Percentiles rank a stretch among this genome's conserved stretches.
phyloP scores from a whole-genome alignment of 2,113 vertebrate species.

The Grus americana region DNA sequence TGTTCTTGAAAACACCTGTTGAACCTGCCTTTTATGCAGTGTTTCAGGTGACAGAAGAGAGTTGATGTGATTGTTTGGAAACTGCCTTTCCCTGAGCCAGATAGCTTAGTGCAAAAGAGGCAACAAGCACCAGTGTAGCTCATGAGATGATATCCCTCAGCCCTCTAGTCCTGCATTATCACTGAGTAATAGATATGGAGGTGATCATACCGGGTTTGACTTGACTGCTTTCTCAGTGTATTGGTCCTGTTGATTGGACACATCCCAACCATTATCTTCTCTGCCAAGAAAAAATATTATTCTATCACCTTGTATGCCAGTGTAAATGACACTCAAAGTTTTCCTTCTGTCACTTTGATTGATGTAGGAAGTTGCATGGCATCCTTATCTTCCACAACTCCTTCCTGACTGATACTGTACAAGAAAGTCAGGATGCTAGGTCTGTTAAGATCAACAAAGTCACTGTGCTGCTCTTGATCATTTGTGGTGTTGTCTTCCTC shows the following conservation, averaged over 20 bases:
- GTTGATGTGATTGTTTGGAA: not conserved
- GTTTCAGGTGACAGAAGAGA: not conserved
- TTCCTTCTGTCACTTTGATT: not conserved
- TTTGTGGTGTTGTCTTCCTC: not conserved
- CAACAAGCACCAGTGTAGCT: not conserved
- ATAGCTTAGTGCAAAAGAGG: not conserved
- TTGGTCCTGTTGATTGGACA: not conserved
- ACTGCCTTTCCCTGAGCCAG: not conserved
- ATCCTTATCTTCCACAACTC: not conserved
- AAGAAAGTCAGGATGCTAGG: not conserved
- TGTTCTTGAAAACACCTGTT: not conserved
- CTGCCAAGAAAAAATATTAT: not conserved
- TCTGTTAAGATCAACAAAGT: not conserved
- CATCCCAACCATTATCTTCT: not conserved
- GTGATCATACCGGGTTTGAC: not conserved
- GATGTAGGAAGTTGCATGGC: not conserved
- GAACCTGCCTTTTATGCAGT: not conserved
- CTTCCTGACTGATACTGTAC: not conserved
- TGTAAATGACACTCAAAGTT: not conserved
- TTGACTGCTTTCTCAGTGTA: not conserved
- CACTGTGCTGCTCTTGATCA: not conserved
- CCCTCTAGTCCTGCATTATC: not conserved
- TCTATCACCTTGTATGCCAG: not conserved
- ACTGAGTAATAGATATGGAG: not conserved
- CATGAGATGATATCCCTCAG: not conserved